Percentiles rank a stretch among this genome's conserved stretches.
These are phyloP conservation scores for Trypoxylon attenuatum DNA, from an alignment of 2,888 invertebrate genomes.

Conservation along the genomic window DNA sequence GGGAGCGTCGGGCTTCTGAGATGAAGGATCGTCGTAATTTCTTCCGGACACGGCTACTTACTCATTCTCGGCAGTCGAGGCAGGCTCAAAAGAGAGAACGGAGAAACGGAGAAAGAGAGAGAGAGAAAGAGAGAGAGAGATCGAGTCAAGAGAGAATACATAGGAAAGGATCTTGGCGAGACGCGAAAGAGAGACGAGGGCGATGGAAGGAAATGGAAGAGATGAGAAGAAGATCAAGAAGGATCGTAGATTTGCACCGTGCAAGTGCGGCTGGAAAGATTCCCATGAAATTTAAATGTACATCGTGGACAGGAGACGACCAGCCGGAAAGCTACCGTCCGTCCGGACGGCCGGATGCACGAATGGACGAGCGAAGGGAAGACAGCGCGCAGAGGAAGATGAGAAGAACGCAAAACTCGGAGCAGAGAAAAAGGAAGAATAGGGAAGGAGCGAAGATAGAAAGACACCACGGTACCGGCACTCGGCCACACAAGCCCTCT, in stretches of 20 bases:
- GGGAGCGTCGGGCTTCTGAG: constrained; percentile 19
- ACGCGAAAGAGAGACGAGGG: neutral
- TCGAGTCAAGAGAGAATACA: too few relatives aligned
- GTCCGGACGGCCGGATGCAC: neutral
- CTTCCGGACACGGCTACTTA: constrained; percentile 32
- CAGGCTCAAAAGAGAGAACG: constrained; percentile 28
- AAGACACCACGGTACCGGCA: constrained; percentile 6
- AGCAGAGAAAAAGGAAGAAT: constrained; percentile 37
- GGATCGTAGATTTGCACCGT: constrained; percentile 29
- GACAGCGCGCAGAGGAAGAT: constrained; percentile 28
- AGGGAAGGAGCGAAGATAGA: constrained; percentile 8
- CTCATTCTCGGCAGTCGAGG: constrained; percentile 33
- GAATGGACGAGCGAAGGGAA: neutral
- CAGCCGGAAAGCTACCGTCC: constrained; percentile 38
- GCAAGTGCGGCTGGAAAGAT: constrained; percentile 35
- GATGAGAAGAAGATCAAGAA: constrained; percentile 3
- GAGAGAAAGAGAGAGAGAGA: neutral
- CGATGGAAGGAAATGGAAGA: neutral
- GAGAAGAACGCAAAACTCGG: constrained; percentile 14
- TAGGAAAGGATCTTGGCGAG: too few relatives aligned
- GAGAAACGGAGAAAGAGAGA: neutral
- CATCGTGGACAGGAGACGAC: constrained; percentile 47
- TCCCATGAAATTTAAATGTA: constrained; percentile 65
- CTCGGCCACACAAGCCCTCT: constrained; percentile 62
- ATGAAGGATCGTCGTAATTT: constrained; percentile 48